phyloP scores from a whole-genome alignment of 2,113 vertebrate species.

The Lonchura striata region DNA sequence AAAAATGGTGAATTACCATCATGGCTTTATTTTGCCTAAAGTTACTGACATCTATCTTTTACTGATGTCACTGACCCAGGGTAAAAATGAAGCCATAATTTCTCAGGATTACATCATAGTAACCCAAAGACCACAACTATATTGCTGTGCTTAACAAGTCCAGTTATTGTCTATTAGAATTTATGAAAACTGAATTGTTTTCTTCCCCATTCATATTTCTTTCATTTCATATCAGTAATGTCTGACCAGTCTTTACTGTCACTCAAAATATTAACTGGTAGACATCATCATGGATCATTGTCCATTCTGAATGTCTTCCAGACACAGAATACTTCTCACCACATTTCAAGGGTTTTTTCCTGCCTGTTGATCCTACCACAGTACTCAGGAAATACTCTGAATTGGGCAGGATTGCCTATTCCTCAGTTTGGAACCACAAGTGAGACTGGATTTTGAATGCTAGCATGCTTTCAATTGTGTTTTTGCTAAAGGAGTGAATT shows the following conservation, averaged over 20 bases:
- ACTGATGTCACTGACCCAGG: not conserved
- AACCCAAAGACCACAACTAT: not conserved
- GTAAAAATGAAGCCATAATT: not conserved
- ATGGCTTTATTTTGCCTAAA: not conserved
- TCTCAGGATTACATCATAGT: not conserved
- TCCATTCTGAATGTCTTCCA: not conserved
- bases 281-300: not conserved
- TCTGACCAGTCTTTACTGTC: not conserved
- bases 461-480: not conserved
- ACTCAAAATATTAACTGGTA: not conserved
- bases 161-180: not conserved
- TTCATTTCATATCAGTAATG: not conserved
- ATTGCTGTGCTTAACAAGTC: not conserved
- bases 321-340: not conserved
- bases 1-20: not conserved
- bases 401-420: not conserved
- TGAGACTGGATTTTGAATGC: not conserved
- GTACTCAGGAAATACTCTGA: not conserved
- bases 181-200: not conserved
- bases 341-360: rapidly evolving
- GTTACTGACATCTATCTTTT: not conserved
- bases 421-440: not conserved
- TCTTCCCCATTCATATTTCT: not conserved
- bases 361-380: not conserved
- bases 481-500: not conserved